phyloP scores from a whole-genome alignment of 1,140 invertebrate genomes.

The Argopecten irradians region DNA sequence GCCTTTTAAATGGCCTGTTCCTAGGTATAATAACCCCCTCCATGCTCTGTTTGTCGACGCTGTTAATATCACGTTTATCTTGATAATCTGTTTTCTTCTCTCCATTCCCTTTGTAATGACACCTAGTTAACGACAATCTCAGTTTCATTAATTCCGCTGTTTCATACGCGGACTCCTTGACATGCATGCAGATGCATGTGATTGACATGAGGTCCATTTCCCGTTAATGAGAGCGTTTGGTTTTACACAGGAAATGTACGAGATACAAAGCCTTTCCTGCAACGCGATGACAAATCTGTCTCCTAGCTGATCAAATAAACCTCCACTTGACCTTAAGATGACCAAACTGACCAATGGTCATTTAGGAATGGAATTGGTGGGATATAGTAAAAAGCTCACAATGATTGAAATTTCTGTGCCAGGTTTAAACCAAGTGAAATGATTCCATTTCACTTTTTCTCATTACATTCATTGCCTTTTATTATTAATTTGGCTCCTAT shows the following conservation, averaged over 20 bases:
- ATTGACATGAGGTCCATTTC: not conserved
- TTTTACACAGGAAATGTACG: conserved; percentile 22
- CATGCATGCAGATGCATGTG: conserved; percentile 6
- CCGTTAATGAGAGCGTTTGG: not conserved
- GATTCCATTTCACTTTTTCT: not conserved
- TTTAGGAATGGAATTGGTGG: not conserved
- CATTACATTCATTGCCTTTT: not conserved
- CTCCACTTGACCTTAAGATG: not conserved
- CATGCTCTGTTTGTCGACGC: not conserved
- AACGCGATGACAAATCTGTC: not conserved
- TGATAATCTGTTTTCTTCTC: not conserved
- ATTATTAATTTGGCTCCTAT: not conserved
- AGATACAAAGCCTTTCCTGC: conserved; percentile 9
- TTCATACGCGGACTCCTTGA: not conserved
- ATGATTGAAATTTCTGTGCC: not conserved
- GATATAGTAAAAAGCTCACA: not conserved
- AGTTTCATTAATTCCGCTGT: conserved; percentile 4
- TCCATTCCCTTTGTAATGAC: not conserved
- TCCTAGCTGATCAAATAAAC: conserved; percentile 16
- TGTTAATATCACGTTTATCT: not conserved
- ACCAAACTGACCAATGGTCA: conserved; percentile 7
- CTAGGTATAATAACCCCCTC: no score
- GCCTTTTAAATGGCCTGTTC: no score
- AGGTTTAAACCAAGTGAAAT: not conserved
- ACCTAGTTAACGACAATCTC: not conserved